Conservation (phyloP, 1,140 invertebrate species). For the Colletes gigas region DNA sequence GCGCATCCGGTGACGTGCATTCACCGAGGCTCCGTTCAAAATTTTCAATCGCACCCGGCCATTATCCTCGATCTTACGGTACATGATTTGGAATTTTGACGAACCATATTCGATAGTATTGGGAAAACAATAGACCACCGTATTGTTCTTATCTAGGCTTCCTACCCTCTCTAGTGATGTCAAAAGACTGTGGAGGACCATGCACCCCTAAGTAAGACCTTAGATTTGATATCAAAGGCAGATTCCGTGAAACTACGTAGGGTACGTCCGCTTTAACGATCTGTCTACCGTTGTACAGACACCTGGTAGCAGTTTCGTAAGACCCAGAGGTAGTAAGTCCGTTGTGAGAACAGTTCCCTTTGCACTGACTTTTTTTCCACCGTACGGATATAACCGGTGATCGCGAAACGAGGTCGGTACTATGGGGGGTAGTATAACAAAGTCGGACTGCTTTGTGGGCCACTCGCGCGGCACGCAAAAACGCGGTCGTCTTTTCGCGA, state of each 20-base stretch:
- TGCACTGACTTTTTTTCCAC: neutral
- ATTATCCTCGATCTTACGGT: conserved; percentile 19
- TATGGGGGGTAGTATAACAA: neutral
- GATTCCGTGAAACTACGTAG: too few relatives aligned
- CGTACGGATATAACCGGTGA: neutral
- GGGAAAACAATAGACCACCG: neutral
- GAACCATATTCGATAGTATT: conserved; percentile 3
- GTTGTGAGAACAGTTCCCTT: conserved; percentile 9
- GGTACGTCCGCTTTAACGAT: too few relatives aligned
- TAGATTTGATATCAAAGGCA: too few relatives aligned
- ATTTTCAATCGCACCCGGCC: neutral
- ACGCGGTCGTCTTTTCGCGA: neutral
- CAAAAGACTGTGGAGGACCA: too few relatives aligned
- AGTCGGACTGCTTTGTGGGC: neutral
- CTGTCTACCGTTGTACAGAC: neutral
- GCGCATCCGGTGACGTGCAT: neutral
- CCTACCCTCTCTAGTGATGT: too few relatives aligned
- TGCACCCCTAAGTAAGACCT: too few relatives aligned
- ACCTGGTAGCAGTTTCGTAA: neutral
- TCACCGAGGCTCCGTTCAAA: neutral
- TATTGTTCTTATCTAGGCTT: too few relatives aligned
- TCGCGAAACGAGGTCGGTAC: neutral
- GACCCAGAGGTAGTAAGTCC: neutral
- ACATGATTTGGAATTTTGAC: conserved; percentile 9
- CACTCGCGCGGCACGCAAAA: conserved; percentile 3